These are phyloP conservation scores for Rhagophthalmus giganteus DNA, from an alignment of 2,888 invertebrate genomes.

Conservation along the genomic window DNA sequence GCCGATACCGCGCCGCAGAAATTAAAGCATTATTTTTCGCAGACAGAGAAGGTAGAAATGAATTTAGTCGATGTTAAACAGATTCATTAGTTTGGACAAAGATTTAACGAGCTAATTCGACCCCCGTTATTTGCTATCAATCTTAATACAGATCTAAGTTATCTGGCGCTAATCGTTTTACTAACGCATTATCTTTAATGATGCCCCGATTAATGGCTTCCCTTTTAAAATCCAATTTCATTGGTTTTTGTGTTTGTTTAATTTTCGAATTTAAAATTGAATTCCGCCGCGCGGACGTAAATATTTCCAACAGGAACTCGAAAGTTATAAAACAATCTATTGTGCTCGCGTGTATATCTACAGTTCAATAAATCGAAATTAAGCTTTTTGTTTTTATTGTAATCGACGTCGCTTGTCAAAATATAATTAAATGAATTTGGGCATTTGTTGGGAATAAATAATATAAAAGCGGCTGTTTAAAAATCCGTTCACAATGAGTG, in stretches of 20 bases:
- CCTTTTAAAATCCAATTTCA: background rate
- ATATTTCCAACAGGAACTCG: background rate
- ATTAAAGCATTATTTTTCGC: conserved; percentile 2
- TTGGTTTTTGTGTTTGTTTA: background rate
- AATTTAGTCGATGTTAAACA: conserved; percentile 14
- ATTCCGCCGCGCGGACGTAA: background rate
- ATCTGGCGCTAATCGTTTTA: conserved; percentile 8
- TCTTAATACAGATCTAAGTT: conserved; percentile 11
- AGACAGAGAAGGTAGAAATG: conserved; percentile 3
- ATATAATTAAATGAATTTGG: conserved; percentile 43
- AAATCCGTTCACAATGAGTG: too few relatives aligned
- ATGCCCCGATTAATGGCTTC: conserved; percentile 1
- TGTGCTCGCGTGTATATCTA: conserved; percentile 4
- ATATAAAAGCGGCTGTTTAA: too few relatives aligned
- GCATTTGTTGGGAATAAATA: conserved; percentile 35
- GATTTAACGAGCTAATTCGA: conserved; percentile 14
- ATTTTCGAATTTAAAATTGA: background rate
- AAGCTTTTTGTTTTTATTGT: conserved; percentile 39
- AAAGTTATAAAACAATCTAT: conserved; percentile 4
- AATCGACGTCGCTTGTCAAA: conserved; percentile 41
- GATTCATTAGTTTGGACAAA: conserved; percentile 13
- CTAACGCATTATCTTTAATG: conserved; percentile 4
- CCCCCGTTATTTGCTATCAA: conserved; percentile 13
- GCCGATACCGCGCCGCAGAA: too few relatives aligned
- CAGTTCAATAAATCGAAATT: conserved; percentile 1